Evolutionary conservation across 2,113 vertebrate species (phyloP), one percentile per base, ranked within the genome.

Genomic region (mouse (Mus musculus)): DNA sequence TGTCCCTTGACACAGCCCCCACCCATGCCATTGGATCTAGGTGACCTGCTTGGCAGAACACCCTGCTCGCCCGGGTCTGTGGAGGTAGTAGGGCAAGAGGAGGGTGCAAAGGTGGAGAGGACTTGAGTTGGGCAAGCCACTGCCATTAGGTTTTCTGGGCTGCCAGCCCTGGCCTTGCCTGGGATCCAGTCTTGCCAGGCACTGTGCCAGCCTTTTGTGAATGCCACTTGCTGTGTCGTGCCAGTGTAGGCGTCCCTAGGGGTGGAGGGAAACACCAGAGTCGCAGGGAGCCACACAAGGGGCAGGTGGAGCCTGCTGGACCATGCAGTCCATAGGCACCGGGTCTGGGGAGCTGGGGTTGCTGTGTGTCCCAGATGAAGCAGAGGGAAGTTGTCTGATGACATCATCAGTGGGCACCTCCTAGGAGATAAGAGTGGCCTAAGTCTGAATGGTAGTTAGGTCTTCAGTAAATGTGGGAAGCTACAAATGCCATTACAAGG

Each of bases 41-140:
- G 61, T 96, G 92, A 95, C 89, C 94, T 82, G 88, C 52, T 96
- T 93, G 67, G 84, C 76, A 89, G 33, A 93, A 54, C 28, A 91
- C 63, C 67, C 69, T 94, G 94, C 65, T 75, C 39, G 24, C 14
- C 90, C 73, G 22, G 88, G 56, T 89, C 49, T 91, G 76, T 67
- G 67, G 56, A 77, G 61, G 36, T 42, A 46, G 4, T 73, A 73
- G 42, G 61, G 73, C 71, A 30, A 65, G 56, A 69, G 63, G 52
- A 49, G 67, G 82, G 61, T 49, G 42, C 7, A 33, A 42, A 14
- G 69, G 14, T 24, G 49, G 80, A 88, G 59, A 77, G 7, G 11
- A 20, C 80, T 76, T 82, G n/a, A 59, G 72, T 39, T 28, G 11
- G 26, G 81, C 87, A 61, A 1, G 16, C 76, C 7, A 11, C n/a